phyloP scores from a whole-genome alignment of 64 coral and sea anemone genomes.

The Montipora sp. region DNA sequence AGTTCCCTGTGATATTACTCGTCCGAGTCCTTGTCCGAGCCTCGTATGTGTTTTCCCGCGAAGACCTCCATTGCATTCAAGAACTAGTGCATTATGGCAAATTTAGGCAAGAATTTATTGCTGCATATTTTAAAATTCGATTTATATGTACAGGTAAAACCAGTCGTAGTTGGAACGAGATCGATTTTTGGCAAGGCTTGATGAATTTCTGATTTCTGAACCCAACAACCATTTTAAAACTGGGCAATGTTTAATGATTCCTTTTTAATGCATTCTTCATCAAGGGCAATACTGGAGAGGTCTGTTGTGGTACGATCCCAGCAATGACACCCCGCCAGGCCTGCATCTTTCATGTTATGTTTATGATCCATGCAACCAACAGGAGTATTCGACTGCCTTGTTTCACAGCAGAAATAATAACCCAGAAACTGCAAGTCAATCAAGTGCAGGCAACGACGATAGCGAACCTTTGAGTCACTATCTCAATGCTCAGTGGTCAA shows the following conservation, averaged over 20 bases:
- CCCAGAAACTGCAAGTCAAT: neutral
- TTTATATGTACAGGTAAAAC: neutral
- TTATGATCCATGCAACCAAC: neutral
- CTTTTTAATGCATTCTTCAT: neutral
- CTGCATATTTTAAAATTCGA: neutral
- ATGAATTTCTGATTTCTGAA: neutral
- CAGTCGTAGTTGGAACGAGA: neutral
- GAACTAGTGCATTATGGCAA: neutral
- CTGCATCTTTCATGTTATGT: neutral
- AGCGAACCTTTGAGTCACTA: neutral
- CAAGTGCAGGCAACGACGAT: neutral
- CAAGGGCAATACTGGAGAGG: neutral
- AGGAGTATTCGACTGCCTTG: neutral
- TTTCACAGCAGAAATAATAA: neutral
- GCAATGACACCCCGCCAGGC: neutral
- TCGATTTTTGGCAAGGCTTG: neutral
- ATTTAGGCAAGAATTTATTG: neutral
- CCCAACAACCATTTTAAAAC: neutral
- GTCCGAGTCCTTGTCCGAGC: neutral
- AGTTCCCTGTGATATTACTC: neutral
- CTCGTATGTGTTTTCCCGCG: neutral
- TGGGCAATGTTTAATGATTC: neutral
- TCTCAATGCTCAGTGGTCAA: neutral
- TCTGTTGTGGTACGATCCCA: neutral
- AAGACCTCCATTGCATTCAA: neutral